Percentiles rank a stretch among this genome's conserved stretches.
These are phyloP conservation scores for Physocephala rufipes DNA, from an alignment of 2,888 invertebrate genomes.

Conservation along the genomic window DNA sequence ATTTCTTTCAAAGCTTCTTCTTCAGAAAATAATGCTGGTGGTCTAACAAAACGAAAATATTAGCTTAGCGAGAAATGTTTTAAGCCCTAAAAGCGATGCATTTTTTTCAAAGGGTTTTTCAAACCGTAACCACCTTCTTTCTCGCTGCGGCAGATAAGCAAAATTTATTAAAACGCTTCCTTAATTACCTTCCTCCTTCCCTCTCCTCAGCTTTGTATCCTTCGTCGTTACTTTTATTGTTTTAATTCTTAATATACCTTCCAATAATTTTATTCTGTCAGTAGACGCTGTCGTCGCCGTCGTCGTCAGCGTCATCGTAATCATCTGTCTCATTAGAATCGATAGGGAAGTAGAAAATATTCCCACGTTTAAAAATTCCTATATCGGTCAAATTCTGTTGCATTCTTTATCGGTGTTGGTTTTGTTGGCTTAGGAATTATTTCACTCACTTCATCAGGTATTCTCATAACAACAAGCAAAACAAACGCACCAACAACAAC, in stretches of 20 bases:
- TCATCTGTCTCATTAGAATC: background rate
- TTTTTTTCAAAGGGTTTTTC: background rate
- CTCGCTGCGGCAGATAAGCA: background rate
- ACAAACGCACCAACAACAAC: background rate
- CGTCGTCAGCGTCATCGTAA: too few species aligned
- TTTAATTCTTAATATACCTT: background rate
- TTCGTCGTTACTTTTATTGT: background rate
- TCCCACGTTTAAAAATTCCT: conserved; percentile 34
- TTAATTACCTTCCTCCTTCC: background rate
- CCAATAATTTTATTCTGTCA: background rate
- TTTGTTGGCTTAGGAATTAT: background rate
- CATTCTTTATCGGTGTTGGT: conserved; percentile 4
- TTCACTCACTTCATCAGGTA: background rate
- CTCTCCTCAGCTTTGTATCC: background rate
- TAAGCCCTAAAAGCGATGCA: background rate
- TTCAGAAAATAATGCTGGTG: too few species aligned
- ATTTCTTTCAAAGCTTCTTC: too few species aligned
- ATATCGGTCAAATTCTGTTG: conserved; percentile 7
- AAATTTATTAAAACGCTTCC: conserved; percentile 12
- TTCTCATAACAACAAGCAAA: background rate
- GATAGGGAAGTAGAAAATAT: conserved; percentile 4
- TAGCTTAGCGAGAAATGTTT: too few species aligned
- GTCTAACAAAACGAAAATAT: too few species aligned
- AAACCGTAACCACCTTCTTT: background rate
- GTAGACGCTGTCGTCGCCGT: too few species aligned